These are phyloP conservation scores for Ciona savignyi DNA, from an alignment of 23 tunicate species.

Conservation along the genomic window DNA sequence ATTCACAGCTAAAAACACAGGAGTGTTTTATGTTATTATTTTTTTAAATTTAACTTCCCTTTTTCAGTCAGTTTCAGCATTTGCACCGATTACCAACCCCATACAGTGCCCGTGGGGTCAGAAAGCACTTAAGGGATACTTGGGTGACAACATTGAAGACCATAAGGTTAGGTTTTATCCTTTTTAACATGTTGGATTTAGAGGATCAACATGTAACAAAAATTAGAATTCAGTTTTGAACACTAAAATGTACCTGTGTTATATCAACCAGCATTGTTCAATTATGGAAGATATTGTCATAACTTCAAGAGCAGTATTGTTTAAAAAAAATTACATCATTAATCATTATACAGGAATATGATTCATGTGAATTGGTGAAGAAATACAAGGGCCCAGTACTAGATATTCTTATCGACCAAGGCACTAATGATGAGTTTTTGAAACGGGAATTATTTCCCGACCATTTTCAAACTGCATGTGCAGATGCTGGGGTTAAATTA, in stretches of 20 bases:
- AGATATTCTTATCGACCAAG: conserved; percentile 78
- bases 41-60: no score
- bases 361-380: conserved; percentile 59
- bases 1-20: no score
- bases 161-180: conserved; percentile 61
- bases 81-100: conserved; percentile 89
- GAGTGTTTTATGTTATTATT: conserved; percentile 1
- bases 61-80: conserved; percentile 77
- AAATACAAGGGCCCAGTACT: conserved; percentile 73
- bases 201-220: no score
- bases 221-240: no score
- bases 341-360: no score
- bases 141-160: conserved; percentile 41
- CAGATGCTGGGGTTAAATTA: conserved; percentile 41
- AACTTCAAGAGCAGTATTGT: no score
- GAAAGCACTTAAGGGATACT: conserved; percentile 84
- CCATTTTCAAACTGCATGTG: conserved; percentile 63
- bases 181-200: no score
- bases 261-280: no score
- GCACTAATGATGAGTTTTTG: conserved; percentile 76
- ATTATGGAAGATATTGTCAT: no score
- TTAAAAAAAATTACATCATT: no score
- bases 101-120: conserved; percentile 92
- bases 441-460: conserved; percentile 56
- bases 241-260: no score